Percentiles rank a stretch among this genome's conserved stretches.
Conservation (phyloP, 2,888 invertebrate species). For the Nomada flava region DNA sequence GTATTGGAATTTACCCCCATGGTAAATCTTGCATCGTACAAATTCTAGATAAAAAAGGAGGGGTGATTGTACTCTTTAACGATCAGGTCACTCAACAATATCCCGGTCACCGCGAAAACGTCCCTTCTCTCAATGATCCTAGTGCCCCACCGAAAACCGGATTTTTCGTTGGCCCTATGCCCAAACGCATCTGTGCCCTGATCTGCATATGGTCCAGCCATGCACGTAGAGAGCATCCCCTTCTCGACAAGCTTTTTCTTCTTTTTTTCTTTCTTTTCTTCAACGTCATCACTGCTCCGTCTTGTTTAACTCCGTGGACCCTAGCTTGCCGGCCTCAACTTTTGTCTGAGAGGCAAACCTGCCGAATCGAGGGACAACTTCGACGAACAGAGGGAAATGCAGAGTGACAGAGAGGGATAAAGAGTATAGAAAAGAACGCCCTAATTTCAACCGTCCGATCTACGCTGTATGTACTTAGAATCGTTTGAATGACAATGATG, state of each 20-base stretch:
- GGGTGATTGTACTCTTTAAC: slow-evolving; percentile 13
- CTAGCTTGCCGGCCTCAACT: slow-evolving; percentile 30
- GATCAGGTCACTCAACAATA: slow-evolving; percentile 19
- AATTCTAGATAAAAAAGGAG: background rate
- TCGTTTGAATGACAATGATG: slow-evolving; percentile 82
- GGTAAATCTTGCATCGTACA: background rate
- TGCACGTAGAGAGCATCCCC: slow-evolving; percentile 65
- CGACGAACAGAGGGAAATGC: background rate
- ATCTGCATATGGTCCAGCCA: slow-evolving; percentile 82
- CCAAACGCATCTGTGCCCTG: slow-evolving; percentile 79
- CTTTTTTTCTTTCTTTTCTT: slow-evolving; percentile 52
- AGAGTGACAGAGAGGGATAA: background rate
- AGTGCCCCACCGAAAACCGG: slow-evolving; percentile 72
- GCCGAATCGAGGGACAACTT: slow-evolving; percentile 17
- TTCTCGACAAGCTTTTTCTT: slow-evolving; percentile 56
- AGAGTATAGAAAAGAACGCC: slow-evolving; percentile 62
- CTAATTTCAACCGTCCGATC: slow-evolving; percentile 81
- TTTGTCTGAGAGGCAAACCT: slow-evolving; percentile 42
- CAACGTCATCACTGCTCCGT: slow-evolving; percentile 42
- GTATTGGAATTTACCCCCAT: no score
- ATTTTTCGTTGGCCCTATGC: slow-evolving; percentile 72
- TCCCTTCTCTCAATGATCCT: background rate
- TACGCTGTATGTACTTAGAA: slow-evolving; percentile 56
- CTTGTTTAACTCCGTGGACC: slow-evolving; percentile 55
- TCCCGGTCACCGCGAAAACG: slow-evolving; percentile 24